Conservation (phyloP, 2,797 vertebrate species). For the Manis javanica region DNA sequence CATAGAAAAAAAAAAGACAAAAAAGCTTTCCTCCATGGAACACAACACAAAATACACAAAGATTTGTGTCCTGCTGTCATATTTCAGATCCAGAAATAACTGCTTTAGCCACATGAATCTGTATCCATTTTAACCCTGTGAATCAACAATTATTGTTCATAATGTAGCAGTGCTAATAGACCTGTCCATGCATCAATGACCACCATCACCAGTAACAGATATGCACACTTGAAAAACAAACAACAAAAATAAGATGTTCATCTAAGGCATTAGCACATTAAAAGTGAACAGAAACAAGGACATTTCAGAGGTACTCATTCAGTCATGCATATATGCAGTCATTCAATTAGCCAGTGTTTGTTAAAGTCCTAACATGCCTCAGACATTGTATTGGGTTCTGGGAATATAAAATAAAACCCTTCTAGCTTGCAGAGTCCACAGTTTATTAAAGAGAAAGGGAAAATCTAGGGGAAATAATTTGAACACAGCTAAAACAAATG, state of each 20-base stretch:
- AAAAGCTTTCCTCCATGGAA: neutral
- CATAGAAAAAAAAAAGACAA: neutral
- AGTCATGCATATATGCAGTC: neutral
- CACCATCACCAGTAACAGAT: neutral
- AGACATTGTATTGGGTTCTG: neutral
- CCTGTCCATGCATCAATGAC: neutral
- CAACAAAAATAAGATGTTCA: slow-evolving; percentile 14
- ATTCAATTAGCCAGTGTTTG: neutral
- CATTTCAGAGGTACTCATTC: neutral
- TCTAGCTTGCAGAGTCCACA: neutral
- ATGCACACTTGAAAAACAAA: neutral
- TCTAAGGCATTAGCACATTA: neutral
- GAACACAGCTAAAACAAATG: neutral
- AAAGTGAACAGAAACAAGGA: slow-evolving; percentile 43
- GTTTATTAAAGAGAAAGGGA: neutral
- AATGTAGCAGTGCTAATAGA: neutral
- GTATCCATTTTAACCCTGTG: slow-evolving; percentile 33
- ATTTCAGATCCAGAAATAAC: slow-evolving; percentile 64
- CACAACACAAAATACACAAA: slow-evolving; percentile 2
- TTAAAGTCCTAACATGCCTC: neutral
- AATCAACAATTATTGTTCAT: neutral
- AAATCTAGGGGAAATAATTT: neutral
- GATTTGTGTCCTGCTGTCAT: neutral
- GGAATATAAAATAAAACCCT: neutral
- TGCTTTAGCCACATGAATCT: neutral